Base-by-base conservation (phyloP, 2,888 invertebrate species). In the Carcina quercana region DNA sequence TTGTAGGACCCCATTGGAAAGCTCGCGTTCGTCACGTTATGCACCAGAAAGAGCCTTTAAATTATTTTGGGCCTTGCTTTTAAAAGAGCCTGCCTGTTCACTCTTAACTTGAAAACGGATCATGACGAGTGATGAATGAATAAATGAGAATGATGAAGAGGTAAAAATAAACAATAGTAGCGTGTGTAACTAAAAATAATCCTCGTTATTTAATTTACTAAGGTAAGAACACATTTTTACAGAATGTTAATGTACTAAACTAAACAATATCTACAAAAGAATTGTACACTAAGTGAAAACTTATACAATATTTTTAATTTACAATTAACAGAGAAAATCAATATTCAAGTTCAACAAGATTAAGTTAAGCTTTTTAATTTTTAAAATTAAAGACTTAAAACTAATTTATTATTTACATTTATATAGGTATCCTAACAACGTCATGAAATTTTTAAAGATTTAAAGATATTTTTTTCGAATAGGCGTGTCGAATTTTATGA, bases 161-260 rank as follows among this genome's bases (percentile, higher is more conserved):
- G n/a, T n/a, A n/a, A 33, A 64, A 70, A 69, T 69, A 69, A 78
- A 63, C 59, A 71, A 74, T 64, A 65, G 43, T 56, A 34, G 45
- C 49, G 52, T 72, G 66, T 76, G 74, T 83, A 84, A 84, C 84
- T 85, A 85, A 84, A 84, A 83, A n/a, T n/a, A 83, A 84, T 82
- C 79, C 66, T 79, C 78, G 71, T 83, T 83, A 85, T 85, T 85
- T 85, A 85, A 85, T 85, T 85, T 84, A 85, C 82, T 84, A 84
- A 57, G 64, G 70, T 83, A 84, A 85, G 85, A 85, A 85, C 84
- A 85, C 84, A 84, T 83, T 82, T 83, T 84, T 83, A 85, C 83
- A 85, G 72, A 80, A 80, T 84, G 83, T 85, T 85, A 84, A 75
- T 76, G 67, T 67, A 64, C 80, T 82, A 78, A 67, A 64, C 80